Evolutionary conservation across 1,140 invertebrate genomes (phyloP).

Genomic region (Pachypsylla venusta): DNA sequence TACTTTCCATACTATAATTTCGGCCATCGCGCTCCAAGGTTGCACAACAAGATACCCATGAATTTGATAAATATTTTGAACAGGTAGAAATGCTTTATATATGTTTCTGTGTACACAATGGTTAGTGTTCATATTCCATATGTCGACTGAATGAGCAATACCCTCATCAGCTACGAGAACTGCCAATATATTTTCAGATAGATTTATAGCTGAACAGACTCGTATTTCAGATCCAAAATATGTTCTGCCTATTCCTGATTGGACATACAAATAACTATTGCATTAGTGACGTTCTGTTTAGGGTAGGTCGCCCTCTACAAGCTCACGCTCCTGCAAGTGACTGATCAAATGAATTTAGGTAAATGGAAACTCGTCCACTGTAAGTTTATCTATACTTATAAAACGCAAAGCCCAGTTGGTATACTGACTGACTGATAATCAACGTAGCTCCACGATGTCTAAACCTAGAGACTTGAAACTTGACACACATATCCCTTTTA

Average conservation of each 20-base stretch:
- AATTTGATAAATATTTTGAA: constrained; percentile 1
- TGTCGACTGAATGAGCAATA: background rate
- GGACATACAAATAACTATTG: no score
- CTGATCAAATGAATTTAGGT: no score
- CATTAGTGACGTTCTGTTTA: no score
- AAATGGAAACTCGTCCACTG: no score
- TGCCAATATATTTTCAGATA: background rate
- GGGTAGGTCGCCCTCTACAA: no score
- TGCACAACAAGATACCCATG: background rate
- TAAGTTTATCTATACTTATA: no score
- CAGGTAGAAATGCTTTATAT: background rate
- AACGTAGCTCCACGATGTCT: no score
- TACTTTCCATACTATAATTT: background rate
- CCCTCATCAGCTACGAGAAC: background rate
- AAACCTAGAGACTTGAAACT: no score
- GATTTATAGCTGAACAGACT: background rate
- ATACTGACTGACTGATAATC: no score
- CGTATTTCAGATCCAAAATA: background rate
- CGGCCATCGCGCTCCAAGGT: background rate
- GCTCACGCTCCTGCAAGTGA: no score
- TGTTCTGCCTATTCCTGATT: background rate
- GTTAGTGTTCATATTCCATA: background rate
- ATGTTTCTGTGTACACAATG: background rate
- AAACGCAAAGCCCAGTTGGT: no score
- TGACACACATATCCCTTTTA: no score